phyloP scores from a whole-genome alignment of 2,113 vertebrate species.

The Tretioscincus oriximinensis region DNA sequence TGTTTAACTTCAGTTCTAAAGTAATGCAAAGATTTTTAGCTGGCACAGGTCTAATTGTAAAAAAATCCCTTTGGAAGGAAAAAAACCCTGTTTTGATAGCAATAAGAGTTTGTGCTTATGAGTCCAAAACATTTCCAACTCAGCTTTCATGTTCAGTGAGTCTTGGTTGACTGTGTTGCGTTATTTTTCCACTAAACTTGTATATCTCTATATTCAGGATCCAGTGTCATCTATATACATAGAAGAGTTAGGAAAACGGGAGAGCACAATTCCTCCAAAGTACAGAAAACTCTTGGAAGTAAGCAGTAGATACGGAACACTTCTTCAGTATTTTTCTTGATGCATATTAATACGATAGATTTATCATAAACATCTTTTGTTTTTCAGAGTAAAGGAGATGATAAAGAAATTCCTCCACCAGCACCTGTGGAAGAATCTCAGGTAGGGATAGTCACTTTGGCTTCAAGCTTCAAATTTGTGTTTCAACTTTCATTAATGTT shows the following conservation, averaged over 20 bases:
- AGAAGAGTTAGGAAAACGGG: constrained; percentile 74
- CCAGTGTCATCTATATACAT: constrained; percentile 63
- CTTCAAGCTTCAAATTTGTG: constrained; percentile 3
- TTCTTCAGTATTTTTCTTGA: not conserved
- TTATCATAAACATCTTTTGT: constrained; percentile 41
- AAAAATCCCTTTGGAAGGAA: too few relatives aligned
- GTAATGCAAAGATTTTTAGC: too few relatives aligned
- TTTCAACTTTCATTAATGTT: not conserved
- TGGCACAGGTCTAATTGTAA: too few relatives aligned
- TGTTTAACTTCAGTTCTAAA: too few relatives aligned
- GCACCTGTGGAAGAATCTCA: constrained; percentile 23
- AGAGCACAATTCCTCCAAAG: constrained; percentile 74
- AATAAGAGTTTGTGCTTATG: too few relatives aligned
- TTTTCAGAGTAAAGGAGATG: constrained; percentile 70
- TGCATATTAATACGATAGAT: not conserved
- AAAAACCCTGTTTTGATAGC: too few relatives aligned
- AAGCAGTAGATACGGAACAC: constrained; percentile 34
- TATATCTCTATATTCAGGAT: constrained; percentile 61
- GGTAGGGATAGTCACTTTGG: constrained; percentile 55
- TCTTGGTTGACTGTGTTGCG: not conserved
- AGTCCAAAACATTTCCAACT: too few relatives aligned
- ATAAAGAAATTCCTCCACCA: constrained; percentile 40
- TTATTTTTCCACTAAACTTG: not conserved
- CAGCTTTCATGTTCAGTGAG: too few relatives aligned
- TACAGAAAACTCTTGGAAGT: constrained; percentile 74